These are phyloP conservation scores for Gymnopithys bicolor DNA, from an alignment of 2,797 vertebrate species.

Conservation along the genomic window DNA sequence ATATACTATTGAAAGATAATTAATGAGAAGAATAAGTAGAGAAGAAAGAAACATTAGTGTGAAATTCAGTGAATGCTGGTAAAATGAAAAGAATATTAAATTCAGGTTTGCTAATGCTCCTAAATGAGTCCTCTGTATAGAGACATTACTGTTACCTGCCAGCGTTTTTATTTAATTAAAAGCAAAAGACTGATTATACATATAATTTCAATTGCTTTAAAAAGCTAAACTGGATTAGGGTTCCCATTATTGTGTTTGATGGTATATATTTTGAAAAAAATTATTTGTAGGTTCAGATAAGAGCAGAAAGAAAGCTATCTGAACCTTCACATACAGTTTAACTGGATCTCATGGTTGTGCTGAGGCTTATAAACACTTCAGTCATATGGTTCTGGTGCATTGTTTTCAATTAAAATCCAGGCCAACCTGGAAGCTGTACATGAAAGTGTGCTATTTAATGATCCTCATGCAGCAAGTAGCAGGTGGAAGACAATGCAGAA, in stretches of 20 bases:
- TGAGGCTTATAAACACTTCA: not conserved
- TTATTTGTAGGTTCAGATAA: not conserved
- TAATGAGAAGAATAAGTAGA: conserved; percentile 56
- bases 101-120: conserved; percentile 51
- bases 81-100: conserved; percentile 70
- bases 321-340: not conserved
- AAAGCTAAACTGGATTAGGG: conserved; percentile 14
- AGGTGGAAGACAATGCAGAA: not conserved
- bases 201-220: conserved; percentile 31
- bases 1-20: conserved; percentile 42
- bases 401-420: not conserved
- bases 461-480: not conserved
- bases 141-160: conserved; percentile 44
- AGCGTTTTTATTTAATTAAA: conserved; percentile 56
- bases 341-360: not conserved
- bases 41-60: conserved; percentile 58
- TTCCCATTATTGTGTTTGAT: not conserved
- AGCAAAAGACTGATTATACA: conserved; percentile 53
- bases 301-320: not conserved
- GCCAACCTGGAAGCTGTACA: not conserved
- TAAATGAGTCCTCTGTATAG: conserved; percentile 31
- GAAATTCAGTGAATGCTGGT: conserved; percentile 33
- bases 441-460: not conserved
- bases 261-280: not conserved
- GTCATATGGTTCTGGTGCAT: not conserved